Conservation (phyloP, 2,113 vertebrate genomes). For the Microtus ochrogaster region DNA sequence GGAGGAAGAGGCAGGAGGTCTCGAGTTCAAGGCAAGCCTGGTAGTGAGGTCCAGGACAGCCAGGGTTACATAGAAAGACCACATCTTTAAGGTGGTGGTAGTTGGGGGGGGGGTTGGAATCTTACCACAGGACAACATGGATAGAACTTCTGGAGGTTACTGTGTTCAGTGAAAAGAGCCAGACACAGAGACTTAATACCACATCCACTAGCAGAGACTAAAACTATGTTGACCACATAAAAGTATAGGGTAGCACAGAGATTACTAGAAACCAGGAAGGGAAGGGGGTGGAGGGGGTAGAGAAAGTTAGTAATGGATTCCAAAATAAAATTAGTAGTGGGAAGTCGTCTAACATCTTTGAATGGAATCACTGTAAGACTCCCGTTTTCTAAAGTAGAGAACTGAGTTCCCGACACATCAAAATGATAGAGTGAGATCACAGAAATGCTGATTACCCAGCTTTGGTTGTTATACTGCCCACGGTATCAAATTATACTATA, state of each 20-base stretch:
- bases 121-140: neutral
- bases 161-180: neutral
- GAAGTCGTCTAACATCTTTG: neutral
- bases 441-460: neutral
- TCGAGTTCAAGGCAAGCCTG: neutral
- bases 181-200: neutral
- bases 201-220: neutral
- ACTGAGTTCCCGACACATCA: neutral
- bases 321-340: neutral
- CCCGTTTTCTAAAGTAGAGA: neutral
- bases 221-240: neutral
- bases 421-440: neutral
- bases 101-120: neutral
- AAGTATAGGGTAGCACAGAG: neutral
- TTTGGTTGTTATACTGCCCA: neutral
- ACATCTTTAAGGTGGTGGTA: neutral
- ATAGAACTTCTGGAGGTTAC: neutral
- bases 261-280: neutral
- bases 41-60: neutral
- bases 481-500: neutral
- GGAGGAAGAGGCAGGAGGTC: neutral
- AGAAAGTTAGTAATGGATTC: too few species aligned
- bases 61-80: neutral
- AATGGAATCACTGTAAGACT: neutral
- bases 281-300: neutral